These are phyloP conservation scores for Pollenia amentaria DNA, from an alignment of 2,888 invertebrate species.

Conservation along the genomic window DNA sequence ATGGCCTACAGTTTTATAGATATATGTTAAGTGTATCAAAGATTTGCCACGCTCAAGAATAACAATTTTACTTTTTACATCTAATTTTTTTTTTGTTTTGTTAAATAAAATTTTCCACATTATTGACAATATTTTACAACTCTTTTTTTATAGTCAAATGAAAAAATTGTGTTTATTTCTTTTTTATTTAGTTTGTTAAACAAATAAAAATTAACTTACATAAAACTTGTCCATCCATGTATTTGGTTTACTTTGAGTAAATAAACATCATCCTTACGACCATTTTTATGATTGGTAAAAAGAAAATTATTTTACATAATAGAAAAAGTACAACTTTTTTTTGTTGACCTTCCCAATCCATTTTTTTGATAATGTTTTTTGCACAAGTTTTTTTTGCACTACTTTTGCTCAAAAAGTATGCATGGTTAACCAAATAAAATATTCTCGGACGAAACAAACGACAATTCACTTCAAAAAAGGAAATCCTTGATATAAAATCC, in stretches of 20 bases:
- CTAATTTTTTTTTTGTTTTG: not conserved
- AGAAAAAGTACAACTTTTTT: slow-evolving; percentile 3
- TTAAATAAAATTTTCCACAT: slow-evolving; percentile 13
- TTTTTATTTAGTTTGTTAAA: slow-evolving; percentile 43
- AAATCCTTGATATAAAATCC: slow-evolving; percentile 69
- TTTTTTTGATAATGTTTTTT: slow-evolving; percentile 1
- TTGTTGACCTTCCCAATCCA: not conserved
- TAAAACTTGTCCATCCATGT: slow-evolving; percentile 28
- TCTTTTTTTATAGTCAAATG: slow-evolving; percentile 16
- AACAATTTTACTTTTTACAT: too few relatives aligned
- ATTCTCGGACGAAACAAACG: slow-evolving; percentile 68
- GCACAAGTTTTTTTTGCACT: slow-evolving; percentile 6
- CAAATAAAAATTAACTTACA: slow-evolving; percentile 64
- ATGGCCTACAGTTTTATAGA: too few relatives aligned
- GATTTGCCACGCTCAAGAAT: too few relatives aligned
- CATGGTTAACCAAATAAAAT: slow-evolving; percentile 68
- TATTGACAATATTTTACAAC: not conserved
- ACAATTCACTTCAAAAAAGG: slow-evolving; percentile 69
- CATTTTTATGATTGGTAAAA: slow-evolving; percentile 41
- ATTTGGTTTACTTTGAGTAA: slow-evolving; percentile 31
- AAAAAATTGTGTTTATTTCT: slow-evolving; percentile 5
- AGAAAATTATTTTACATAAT: slow-evolving; percentile 44
- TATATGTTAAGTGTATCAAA: too few relatives aligned
- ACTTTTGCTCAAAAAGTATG: slow-evolving; percentile 46
- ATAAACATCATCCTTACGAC: slow-evolving; percentile 45